A percentile compares a stretch with the other conserved stretches of the same genome.
phyloP scores from a whole-genome alignment of 2,113 vertebrate genomes.

The Pandion haliaetus region DNA sequence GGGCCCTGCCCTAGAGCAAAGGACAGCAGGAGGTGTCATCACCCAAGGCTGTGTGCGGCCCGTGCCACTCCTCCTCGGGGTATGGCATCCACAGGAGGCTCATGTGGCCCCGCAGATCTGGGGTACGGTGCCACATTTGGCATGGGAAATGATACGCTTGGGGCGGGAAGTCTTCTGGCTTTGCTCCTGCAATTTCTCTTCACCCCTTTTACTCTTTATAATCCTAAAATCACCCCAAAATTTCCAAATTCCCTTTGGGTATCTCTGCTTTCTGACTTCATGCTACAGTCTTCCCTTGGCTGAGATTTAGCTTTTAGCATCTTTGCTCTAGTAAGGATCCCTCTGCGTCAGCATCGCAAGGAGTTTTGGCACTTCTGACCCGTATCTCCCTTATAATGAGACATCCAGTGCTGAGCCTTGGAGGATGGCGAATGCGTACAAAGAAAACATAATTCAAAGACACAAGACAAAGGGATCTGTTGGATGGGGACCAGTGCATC shows the following conservation, averaged over 20 bases:
- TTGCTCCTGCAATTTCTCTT: neutral
- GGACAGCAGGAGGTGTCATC: neutral
- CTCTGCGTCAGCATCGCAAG: neutral
- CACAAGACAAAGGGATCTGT: slow-evolving; percentile 22
- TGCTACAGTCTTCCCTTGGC: neutral
- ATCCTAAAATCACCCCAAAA: neutral
- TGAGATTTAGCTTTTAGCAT: neutral
- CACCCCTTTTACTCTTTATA: neutral
- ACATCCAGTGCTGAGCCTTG: neutral
- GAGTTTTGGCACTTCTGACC: neutral
- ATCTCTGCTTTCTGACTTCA: neutral
- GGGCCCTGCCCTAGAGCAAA: neutral
- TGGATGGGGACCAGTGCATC: slow-evolving; percentile 33
- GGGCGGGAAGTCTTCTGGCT: neutral
- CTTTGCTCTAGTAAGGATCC: neutral
- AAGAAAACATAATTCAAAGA: slow-evolving; percentile 35
- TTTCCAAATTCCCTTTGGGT: neutral
- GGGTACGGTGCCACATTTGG: fast-evolving
- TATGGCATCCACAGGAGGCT: neutral
- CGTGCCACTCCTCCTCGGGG: neutral
- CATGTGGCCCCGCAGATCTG: fast-evolving
- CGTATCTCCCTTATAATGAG: neutral
- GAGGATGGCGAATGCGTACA: neutral
- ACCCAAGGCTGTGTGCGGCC: neutral
- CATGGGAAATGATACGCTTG: neutral